These are phyloP conservation scores for Pimephales promelas DNA, from an alignment of 2,113 vertebrate genomes.

Conservation along the genomic window DNA sequence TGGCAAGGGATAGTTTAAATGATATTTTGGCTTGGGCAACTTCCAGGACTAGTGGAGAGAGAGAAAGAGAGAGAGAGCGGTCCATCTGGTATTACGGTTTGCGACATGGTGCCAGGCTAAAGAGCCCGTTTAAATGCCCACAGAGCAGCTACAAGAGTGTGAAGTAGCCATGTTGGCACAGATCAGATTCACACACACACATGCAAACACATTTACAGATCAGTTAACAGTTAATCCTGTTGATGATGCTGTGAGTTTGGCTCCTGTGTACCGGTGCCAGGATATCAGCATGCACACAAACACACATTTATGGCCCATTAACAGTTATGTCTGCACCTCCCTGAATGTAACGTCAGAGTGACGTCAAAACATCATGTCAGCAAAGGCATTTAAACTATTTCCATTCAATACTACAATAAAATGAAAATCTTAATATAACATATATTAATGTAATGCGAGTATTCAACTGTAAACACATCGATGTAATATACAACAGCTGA, in stretches of 20 bases:
- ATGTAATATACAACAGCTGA: not conserved
- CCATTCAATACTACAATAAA: not conserved
- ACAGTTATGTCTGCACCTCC: not conserved
- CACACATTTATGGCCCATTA: slow-evolving; percentile 5
- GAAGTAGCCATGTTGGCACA: slow-evolving; percentile 55
- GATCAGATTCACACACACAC: slow-evolving; percentile 28
- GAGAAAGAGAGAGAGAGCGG: not conserved
- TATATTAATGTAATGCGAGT: not conserved
- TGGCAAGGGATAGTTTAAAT: not conserved
- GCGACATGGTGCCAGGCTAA: slow-evolving; percentile 54
- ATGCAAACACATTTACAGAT: slow-evolving; percentile 15
- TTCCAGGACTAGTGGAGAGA: slow-evolving; percentile 8
- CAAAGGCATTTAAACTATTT: not conserved
- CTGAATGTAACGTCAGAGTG: slow-evolving; percentile 11
- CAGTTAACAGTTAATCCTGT: slow-evolving; percentile 39
- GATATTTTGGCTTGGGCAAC: not conserved
- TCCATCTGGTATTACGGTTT: slow-evolving; percentile 61
- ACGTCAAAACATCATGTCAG: slow-evolving; percentile 36
- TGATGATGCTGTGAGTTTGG: slow-evolving; percentile 27
- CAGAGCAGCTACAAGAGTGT: slow-evolving; percentile 54
- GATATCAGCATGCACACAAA: not conserved
- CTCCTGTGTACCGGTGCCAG: not conserved
- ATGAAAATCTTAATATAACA: not conserved
- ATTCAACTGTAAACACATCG: not conserved
- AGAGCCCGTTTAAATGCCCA: slow-evolving; percentile 55